Conservation (phyloP, 1,140 invertebrate species). For the Hydropsyche tenuis region DNA sequence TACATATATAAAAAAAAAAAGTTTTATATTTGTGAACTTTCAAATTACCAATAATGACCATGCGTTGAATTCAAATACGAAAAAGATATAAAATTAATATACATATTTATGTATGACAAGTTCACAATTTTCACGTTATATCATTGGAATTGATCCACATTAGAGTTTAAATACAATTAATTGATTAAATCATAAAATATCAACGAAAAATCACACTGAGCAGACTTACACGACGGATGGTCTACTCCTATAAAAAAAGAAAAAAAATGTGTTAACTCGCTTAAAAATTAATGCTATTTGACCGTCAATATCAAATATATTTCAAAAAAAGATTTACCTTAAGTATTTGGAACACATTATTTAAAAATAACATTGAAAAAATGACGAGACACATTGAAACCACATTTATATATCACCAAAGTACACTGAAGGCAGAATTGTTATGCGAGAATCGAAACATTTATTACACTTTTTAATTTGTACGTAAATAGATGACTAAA, state of each 20-base stretch:
- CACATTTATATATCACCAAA: background rate
- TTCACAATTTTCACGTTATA: constrained; percentile 34
- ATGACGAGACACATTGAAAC: constrained; percentile 2
- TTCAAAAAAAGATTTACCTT: background rate
- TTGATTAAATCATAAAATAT: constrained; percentile 45
- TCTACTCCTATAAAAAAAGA: constrained; percentile 66
- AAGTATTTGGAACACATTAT: background rate
- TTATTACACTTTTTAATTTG: background rate
- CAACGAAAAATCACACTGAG: constrained; percentile 49
- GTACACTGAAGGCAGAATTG: constrained; percentile 13
- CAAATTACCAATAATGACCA: constrained; percentile 45
- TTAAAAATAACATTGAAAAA: background rate
- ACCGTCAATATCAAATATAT: background rate
- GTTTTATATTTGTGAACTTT: constrained; percentile 19
- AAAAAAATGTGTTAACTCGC: constrained; percentile 46
- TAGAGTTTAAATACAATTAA: constrained; percentile 48
- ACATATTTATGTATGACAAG: constrained; percentile 15
- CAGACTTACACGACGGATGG: constrained; percentile 64
- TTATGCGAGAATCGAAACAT: constrained; percentile 6
- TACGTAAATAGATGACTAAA: no score
- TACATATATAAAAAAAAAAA: constrained; percentile 7
- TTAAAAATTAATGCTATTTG: constrained; percentile 2
- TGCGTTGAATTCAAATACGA: constrained; percentile 32
- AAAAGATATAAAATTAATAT: constrained; percentile 17
- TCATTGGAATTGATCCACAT: constrained; percentile 43